Conservation (phyloP, 30 jellyfish, hydroid and myxozoan species). For the Cassiopea andromeda region DNA sequence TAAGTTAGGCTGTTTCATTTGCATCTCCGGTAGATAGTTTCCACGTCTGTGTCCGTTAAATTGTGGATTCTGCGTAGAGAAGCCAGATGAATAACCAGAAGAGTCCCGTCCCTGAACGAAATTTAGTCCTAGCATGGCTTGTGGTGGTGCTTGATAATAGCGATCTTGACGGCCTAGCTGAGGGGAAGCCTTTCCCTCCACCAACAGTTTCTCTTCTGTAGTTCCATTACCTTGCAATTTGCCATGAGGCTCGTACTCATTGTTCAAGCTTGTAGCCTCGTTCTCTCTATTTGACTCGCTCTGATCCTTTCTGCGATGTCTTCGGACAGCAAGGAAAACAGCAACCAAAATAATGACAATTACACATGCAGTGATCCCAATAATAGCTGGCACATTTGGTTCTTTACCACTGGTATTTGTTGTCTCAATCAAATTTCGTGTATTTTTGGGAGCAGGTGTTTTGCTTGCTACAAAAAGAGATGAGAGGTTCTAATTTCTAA, state of each 20-base stretch:
- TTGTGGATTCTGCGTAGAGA: conserved; percentile 16
- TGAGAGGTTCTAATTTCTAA: neutral
- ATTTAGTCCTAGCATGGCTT: conserved; percentile 21
- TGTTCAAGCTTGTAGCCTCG: conserved; percentile 63
- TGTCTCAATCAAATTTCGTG: conserved; percentile 1
- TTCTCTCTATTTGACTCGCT: conserved; percentile 48
- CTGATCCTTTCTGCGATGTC: conserved; percentile 59
- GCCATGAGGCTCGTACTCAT: conserved; percentile 57
- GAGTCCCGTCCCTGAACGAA: conserved; percentile 51
- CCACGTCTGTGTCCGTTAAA: conserved; percentile 19
- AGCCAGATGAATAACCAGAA: conserved; percentile 33
- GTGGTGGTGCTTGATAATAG: conserved; percentile 16
- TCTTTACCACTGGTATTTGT: conserved; percentile 14
- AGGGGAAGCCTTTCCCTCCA: conserved; percentile 40
- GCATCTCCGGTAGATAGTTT: conserved; percentile 46
- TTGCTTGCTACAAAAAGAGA: neutral
- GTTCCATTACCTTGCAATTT: conserved; percentile 24
- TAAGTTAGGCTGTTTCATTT: conserved; percentile 49
- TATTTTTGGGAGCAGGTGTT: neutral
- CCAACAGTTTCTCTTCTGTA: conserved; percentile 61
- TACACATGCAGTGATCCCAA: conserved; percentile 85
- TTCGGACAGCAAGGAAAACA: conserved; percentile 75
- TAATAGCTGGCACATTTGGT: conserved; percentile 82
- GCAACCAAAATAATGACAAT: conserved; percentile 78
- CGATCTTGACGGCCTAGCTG: conserved; percentile 45